Evolutionary conservation across 1,140 invertebrate species (phyloP).

Genomic region (Apis florea): DNA sequence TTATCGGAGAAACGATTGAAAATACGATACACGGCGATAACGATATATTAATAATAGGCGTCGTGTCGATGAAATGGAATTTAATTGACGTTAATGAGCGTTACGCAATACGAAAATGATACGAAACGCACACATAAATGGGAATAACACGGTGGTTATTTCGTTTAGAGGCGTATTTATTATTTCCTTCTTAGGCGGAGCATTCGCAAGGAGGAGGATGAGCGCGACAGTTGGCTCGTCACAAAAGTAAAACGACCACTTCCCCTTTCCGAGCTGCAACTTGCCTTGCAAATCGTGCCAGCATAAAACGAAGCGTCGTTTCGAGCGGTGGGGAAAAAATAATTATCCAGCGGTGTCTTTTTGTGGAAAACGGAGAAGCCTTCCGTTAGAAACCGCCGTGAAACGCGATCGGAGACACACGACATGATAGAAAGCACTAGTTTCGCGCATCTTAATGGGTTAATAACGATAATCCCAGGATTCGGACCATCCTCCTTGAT

Average conservation of each 20-base stretch:
- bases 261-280: conserved; percentile 16
- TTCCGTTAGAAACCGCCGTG: conserved; percentile 34
- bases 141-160: background rate
- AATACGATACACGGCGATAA: background rate
- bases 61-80: conserved; percentile 4
- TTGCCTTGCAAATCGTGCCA: conserved; percentile 11
- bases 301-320: conserved; percentile 3
- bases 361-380: conserved; percentile 31
- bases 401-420: conserved; percentile 24
- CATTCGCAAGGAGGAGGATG: background rate
- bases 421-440: conserved; percentile 39
- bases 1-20: no score
- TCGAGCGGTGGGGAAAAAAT: conserved; percentile 11
- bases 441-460: conserved; percentile 38
- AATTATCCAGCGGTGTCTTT: background rate
- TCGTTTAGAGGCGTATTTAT: background rate
- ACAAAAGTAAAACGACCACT: conserved; percentile 14
- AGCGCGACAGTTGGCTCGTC: background rate
- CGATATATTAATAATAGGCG: background rate
- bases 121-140: background rate
- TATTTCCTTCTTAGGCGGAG: background rate
- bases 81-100: conserved; percentile 28
- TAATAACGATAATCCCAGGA: conserved; percentile 40
- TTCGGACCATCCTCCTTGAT: conserved; percentile 20
- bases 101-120: background rate